These are phyloP conservation scores for Odiellus spinosus DNA, from an alignment of 2,888 invertebrate species.

Conservation along the genomic window DNA sequence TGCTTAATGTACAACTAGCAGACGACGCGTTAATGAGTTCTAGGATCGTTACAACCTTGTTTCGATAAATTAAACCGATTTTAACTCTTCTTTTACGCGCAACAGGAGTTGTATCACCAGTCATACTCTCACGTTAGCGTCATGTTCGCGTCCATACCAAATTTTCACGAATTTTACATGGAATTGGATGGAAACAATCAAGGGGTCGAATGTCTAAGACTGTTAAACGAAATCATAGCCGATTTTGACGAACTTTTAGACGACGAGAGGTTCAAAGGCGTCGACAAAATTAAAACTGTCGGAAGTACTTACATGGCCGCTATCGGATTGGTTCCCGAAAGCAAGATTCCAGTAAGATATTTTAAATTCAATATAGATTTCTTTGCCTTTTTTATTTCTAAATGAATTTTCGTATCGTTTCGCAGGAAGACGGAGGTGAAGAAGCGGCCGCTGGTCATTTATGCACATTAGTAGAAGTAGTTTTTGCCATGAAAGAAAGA, in stretches of 20 bases:
- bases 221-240: slow-evolving; percentile 80
- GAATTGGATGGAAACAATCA: slow-evolving; percentile 83
- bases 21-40: neutral
- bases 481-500: slow-evolving; percentile 72
- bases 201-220: slow-evolving; percentile 69
- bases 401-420: slow-evolving; percentile 7
- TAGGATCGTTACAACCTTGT: slow-evolving; percentile 2
- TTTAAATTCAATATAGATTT: too few relatives aligned
- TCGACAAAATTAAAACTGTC: slow-evolving; percentile 86
- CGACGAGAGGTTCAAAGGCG: slow-evolving; percentile 66
- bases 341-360: slow-evolving; percentile 37
- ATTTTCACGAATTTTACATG: slow-evolving; percentile 86
- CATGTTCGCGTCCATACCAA: slow-evolving; percentile 79
- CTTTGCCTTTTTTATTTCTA: neutral
- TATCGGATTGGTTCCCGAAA: slow-evolving; percentile 71
- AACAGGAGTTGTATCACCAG: slow-evolving; percentile 79
- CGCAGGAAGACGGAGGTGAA: neutral
- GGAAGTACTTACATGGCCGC: slow-evolving; percentile 89
- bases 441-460: slow-evolving; percentile 47
- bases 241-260: slow-evolving; percentile 83
- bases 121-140: slow-evolving; percentile 80
- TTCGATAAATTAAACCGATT: neutral
- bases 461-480: slow-evolving; percentile 71
- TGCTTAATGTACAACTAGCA: neutral
- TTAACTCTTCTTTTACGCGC: neutral